A percentile compares a stretch with the other conserved stretches of the same genome.
These are phyloP conservation scores for Tor tambroides DNA, from an alignment of 2,113 vertebrate genomes.

Conservation along the genomic window DNA sequence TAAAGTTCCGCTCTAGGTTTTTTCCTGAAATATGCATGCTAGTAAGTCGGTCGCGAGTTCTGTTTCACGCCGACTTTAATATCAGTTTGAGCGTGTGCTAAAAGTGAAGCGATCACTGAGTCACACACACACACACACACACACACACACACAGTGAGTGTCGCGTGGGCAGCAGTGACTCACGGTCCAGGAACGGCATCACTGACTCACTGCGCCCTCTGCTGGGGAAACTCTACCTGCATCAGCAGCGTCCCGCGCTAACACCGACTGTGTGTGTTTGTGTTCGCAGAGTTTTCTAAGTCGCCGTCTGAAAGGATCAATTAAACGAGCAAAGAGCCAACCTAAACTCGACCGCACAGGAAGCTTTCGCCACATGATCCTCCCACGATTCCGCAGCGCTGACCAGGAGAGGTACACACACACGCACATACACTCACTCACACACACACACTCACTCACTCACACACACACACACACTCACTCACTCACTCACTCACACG, in stretches of 20 bases:
- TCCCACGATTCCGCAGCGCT: constrained; percentile 91
- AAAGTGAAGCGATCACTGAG: neutral
- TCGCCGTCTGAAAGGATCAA: constrained; percentile 90
- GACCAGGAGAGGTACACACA: constrained; percentile 86
- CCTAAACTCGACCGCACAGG: constrained; percentile 94
- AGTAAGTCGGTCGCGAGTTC: neutral
- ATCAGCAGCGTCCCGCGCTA: neutral
- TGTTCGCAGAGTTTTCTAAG: constrained; percentile 88
- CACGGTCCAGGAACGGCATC: constrained; percentile 41
- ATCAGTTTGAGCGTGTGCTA: neutral
- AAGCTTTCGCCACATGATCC: constrained; percentile 93
- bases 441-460: neutral
- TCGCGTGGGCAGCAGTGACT: constrained; percentile 53
- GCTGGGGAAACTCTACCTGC: constrained; percentile 26
- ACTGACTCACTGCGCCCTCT: constrained; percentile 36
- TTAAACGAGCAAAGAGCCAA: constrained; percentile 93
- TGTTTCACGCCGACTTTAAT: neutral
- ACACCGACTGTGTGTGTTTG: neutral
- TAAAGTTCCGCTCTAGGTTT: neutral
- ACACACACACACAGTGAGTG: neutral
- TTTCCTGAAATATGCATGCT: neutral
- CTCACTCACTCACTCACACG: no score
- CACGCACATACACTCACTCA: neutral
- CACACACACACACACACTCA: no score
- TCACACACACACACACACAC: neutral